A percentile compares a stretch with the other conserved stretches of the same genome.
Evolutionary conservation across 2,113 vertebrate species (phyloP).

Genomic region (Otolemur garnettii): DNA sequence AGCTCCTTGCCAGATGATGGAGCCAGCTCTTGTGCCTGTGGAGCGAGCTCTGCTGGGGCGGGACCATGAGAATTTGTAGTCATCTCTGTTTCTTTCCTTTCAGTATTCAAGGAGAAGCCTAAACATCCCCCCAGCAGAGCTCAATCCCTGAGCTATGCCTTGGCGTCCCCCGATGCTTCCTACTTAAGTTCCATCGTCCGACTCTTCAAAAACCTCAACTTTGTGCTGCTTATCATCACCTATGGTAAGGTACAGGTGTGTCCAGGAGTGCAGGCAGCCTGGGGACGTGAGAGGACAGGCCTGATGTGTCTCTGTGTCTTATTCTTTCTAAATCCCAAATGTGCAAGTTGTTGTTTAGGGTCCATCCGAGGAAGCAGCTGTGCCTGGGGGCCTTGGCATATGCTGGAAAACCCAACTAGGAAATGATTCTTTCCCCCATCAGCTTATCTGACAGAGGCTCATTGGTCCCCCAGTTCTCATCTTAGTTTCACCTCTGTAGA

Average conservation of each 20-base stretch:
- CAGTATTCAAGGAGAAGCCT: conserved; percentile 96
- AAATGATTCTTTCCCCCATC: neutral
- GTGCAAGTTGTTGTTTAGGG: neutral
- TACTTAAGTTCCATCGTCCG: conserved; percentile 90
- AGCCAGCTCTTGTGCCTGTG: neutral
- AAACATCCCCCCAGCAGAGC: conserved; percentile 92
- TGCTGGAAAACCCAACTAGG: neutral
- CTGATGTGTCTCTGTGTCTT: neutral
- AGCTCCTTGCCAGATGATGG: neutral
- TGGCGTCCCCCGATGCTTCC: conserved; percentile 86
- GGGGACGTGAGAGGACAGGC: neutral
- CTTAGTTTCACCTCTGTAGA: neutral
- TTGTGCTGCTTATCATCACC: conserved; percentile 93
- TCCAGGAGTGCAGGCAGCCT: neutral
- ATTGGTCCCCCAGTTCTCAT: neutral
- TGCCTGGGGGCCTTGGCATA: neutral
- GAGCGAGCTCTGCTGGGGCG: neutral
- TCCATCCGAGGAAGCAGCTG: neutral
- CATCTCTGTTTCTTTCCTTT: conserved; percentile 77
- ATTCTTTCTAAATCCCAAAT: neutral
- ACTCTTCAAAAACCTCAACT: conserved; percentile 92
- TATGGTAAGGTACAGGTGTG: conserved; percentile 90
- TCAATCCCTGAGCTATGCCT: conserved; percentile 90
- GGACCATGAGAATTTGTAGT: neutral
- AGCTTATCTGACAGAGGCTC: neutral